Evolutionary conservation across 2,888 invertebrate species (phyloP), one percentile per base, ranked within the genome.

Genomic region (Bugulina stolonifera): DNA sequence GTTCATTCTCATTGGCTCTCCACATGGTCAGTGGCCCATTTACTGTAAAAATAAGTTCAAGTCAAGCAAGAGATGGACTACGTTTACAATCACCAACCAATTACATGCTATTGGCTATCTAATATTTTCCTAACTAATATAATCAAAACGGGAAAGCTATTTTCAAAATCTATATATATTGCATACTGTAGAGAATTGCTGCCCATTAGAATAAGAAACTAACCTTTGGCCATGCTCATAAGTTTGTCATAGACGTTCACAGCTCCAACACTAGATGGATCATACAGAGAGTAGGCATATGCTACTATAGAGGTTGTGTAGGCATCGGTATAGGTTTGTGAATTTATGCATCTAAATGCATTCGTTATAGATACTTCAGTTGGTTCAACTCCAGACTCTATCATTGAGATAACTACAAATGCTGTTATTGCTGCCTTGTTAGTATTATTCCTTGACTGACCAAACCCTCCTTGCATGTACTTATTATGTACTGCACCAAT

Each of bases 21-120:
- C 89, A 74, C 91, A 90, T 58, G 89, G 89, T 94, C 94, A 95
- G 90, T 92, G 93, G 78, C 90, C 90, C 78, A 88, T 87, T 72
- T 90, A 64, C 64, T 64, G 27, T 27, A 64, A n/a, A n/a, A n/a
- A n/a, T 10, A 52, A 10, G 10, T 22, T 14, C 52, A 52, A 10
- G 10, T 14, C 22, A 52, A 52, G 10, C n/a, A n/a, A n/a, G n/a
- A n/a, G n/a, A n/a, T n/a, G n/a, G n/a, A n/a, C n/a, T n/a, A n/a
- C n/a, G n/a, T n/a, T n/a, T n/a, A n/a, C n/a, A n/a, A n/a, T n/a
- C n/a, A n/a, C n/a, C n/a, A n/a, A n/a, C n/a, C n/a, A n/a, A n/a
- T n/a, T n/a, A n/a, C n/a, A n/a, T n/a, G n/a, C n/a, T n/a, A n/a
- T n/a, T n/a, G n/a, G n/a, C n/a, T n/a, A n/a, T n/a, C n/a, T n/a